Percentiles rank a stretch among this genome's conserved stretches.
These are phyloP conservation scores for human (Homo sapiens) DNA, from an alignment of 2,113 vertebrate species.

Conservation along the genomic window DNA sequence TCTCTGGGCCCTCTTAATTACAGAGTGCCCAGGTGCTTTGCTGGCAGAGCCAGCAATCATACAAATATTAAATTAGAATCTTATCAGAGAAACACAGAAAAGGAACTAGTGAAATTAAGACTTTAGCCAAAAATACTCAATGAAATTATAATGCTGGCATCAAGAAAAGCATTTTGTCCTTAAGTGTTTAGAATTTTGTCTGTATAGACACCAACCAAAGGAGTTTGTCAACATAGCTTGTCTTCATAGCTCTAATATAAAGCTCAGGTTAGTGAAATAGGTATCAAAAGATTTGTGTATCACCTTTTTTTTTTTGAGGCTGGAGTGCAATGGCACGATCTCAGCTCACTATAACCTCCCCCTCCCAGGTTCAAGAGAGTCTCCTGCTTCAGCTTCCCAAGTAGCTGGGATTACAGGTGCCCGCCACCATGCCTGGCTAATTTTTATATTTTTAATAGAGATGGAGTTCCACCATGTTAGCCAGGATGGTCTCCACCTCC, in stretches of 20 bases:
- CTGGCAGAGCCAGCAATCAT: not conserved
- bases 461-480: too few relatives aligned
- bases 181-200: slow-evolving; percentile 34
- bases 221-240: not conserved
- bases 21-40: not conserved
- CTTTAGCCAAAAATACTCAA: not conserved
- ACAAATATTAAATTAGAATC: slow-evolving; percentile 23
- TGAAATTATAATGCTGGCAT: not conserved
- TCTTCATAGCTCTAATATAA: not conserved
- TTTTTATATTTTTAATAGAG: too few relatives aligned
- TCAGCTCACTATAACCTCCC: too few relatives aligned
- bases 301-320: not conserved
- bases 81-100: not conserved
- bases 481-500: too few relatives aligned
- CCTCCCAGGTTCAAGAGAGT: too few relatives aligned
- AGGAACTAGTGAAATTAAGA: not conserved
- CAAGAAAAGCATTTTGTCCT: not conserved
- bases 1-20: slow-evolving; percentile 1
- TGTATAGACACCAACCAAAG: not conserved
- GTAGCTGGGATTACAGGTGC: too few relatives aligned
- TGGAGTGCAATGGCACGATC: too few relatives aligned
- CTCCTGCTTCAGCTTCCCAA: too few relatives aligned
- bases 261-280: not conserved
- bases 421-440: too few relatives aligned
- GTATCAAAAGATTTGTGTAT: not conserved